Evolutionary conservation across 2,797 vertebrate species (phyloP), one percentile per base, ranked within the genome.

Genomic region (Centropyge bicolor): DNA sequence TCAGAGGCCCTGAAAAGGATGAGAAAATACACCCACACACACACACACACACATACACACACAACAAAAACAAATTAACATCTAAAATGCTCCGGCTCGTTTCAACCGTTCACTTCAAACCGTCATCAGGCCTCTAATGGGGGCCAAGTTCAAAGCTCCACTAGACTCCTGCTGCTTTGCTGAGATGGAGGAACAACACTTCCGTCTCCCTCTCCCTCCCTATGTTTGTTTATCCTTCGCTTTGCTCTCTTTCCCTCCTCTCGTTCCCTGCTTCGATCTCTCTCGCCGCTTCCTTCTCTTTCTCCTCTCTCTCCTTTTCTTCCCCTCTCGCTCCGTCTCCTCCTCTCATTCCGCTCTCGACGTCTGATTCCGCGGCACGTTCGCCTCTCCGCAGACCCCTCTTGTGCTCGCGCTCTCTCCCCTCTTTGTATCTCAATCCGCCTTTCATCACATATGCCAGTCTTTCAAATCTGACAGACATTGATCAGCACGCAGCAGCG

Each of bases 91-190:
- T 91, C 74, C 80, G 79, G 95, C 93, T 95, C 84, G 92, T 96
- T 96, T 97, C 95, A 95, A 95, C 94, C 94, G 94, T 95, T 95
- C 94, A 95, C 95, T 96, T 96, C 95, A 95, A 95, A 96, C 96
- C 95, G 94, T 95, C 93, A 95, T 96, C 95, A 96, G 95, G 94
- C 94, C 94, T 96, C 96, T 97, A 98, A 97, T 97, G 96, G 96
- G 95, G 96, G 95, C 94, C 89, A 90, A 96, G 97, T 97, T 98
- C 97, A 97, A 97, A 97, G 96, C 96, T 94, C 91, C 96, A 94
- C 92, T 89, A 94, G 95, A 93, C 96, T 96, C 96, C 96, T 90
- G 95, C 96, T 96, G 96, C 95, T 95, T 93, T 93, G 89, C 95
- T 95, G 95, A 96, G 95, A 94, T 95, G 92, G 94, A 95, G 91